phyloP scores from a whole-genome alignment of 1,140 invertebrate genomes.

The Cyclargus thomasi region DNA sequence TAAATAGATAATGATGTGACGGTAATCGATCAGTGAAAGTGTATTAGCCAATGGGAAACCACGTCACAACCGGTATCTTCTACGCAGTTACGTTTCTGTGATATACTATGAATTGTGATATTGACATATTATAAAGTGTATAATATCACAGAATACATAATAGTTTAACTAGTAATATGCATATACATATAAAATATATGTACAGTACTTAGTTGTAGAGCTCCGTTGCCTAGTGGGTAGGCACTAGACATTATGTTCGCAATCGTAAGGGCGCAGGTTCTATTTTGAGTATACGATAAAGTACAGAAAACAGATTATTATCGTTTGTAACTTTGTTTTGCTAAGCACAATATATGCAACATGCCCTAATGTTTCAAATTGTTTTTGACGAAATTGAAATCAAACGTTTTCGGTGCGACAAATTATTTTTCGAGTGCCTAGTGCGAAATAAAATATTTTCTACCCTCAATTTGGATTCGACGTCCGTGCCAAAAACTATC shows the following conservation, averaged over 20 bases:
- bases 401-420: neutral
- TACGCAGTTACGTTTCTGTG: neutral
- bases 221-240: no score
- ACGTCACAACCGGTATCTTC: constrained; percentile 8
- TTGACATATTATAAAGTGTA: no score
- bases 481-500: constrained; percentile 6
- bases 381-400: neutral
- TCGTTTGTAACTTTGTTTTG: no score
- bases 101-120: neutral
- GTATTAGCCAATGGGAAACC: neutral
- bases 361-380: neutral
- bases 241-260: no score
- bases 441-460: neutral
- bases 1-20: neutral
- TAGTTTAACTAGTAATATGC: no score
- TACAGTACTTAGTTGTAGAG: no score
- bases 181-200: no score
- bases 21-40: constrained; percentile 4
- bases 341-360: no score
- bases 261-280: no score
- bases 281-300: no score
- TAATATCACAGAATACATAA: no score
- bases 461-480: neutral
- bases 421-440: neutral
- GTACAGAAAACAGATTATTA: no score